A percentile compares a stretch with the other conserved stretches of the same genome.
These are phyloP conservation scores for Eilema depressum DNA, from an alignment of 2,888 invertebrate species.

Conservation along the genomic window DNA sequence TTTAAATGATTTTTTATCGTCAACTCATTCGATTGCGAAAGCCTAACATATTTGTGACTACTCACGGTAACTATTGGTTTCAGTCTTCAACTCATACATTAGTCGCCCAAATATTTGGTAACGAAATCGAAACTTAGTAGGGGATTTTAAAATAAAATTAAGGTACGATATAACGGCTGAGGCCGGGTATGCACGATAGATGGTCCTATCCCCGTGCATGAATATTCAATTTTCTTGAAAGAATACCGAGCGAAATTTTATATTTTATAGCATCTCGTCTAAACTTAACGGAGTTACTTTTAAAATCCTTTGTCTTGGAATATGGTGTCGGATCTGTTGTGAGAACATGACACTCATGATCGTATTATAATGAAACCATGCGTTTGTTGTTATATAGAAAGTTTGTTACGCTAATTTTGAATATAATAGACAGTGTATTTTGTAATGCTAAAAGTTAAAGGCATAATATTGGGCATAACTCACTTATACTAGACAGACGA, in stretches of 20 bases:
- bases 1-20: too few species aligned
- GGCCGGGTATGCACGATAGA: constrained; percentile 50
- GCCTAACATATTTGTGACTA: too few species aligned
- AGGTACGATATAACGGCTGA: constrained; percentile 33
- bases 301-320: constrained; percentile 17
- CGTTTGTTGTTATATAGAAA: background rate
- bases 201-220: constrained; percentile 58
- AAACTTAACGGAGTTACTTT: constrained; percentile 19
- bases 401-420: too few species aligned
- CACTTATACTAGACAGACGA: too few species aligned
- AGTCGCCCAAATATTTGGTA: background rate
- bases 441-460: too few species aligned
- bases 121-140: background rate
- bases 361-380: constrained; percentile 4
- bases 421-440: background rate
- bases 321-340: constrained; percentile 7
- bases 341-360: constrained; percentile 3
- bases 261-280: constrained; percentile 38
- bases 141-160: constrained; percentile 16
- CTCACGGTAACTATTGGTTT: background rate
- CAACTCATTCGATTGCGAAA: too few species aligned
- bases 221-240: constrained; percentile 73
- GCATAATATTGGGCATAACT: too few species aligned
- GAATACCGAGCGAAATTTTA: constrained; percentile 63
- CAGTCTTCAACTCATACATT: background rate